Percentiles rank a stretch among this genome's conserved stretches.
Conservation (phyloP, 2,113 vertebrate species). For the Calyptommatus sinebrachiatus region DNA sequence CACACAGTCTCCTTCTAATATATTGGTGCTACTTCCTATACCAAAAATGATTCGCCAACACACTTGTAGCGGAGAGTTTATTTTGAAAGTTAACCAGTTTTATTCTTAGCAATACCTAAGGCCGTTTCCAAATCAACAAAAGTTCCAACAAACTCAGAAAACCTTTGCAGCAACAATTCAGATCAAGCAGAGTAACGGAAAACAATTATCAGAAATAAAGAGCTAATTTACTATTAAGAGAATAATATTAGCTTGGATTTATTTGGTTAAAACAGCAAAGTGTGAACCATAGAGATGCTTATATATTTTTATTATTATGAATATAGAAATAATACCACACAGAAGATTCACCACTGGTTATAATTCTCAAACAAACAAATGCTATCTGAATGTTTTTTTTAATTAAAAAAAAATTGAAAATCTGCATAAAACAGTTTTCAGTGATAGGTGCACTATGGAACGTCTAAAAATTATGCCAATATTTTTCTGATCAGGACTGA, state of each 20-base stretch:
- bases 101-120: neutral
- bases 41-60: neutral
- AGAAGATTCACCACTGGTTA: neutral
- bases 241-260: neutral
- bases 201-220: neutral
- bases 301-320: neutral
- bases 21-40: neutral
- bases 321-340: neutral
- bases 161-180: neutral
- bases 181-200: neutral
- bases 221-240: neutral
- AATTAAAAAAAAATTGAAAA: neutral
- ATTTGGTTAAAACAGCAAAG: neutral
- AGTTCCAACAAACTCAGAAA: neutral
- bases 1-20: neutral
- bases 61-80: neutral
- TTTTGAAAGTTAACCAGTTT: neutral
- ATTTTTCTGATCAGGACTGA: conserved; percentile 4
- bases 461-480: neutral
- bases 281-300: neutral
- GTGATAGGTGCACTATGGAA: neutral
- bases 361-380: conserved; percentile 11
- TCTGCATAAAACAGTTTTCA: neutral
- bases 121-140: neutral
- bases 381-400: conserved; percentile 49